These are phyloP conservation scores for Mycalesis mineus DNA, from an alignment of 2,888 invertebrate species.

Conservation along the genomic window DNA sequence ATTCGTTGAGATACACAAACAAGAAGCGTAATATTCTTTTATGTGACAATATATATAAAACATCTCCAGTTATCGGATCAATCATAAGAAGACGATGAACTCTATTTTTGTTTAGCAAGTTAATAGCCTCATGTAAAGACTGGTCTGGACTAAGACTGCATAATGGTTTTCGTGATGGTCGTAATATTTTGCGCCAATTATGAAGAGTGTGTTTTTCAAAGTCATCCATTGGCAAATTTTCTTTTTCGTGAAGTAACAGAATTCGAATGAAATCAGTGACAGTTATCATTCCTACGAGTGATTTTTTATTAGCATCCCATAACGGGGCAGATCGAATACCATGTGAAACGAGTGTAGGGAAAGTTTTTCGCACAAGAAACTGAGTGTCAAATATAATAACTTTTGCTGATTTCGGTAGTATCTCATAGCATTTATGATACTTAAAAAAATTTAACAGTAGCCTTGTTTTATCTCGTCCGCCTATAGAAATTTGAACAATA, in stretches of 20 bases:
- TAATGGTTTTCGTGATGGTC: constrained; percentile 59
- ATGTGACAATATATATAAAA: constrained; percentile 68
- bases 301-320: constrained; percentile 68
- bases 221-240: constrained; percentile 66
- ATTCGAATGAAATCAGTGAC: constrained; percentile 72
- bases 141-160: constrained; percentile 66
- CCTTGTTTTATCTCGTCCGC: constrained; percentile 70
- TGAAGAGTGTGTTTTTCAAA: constrained; percentile 69
- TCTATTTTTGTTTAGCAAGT: constrained; percentile 63
- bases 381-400: constrained; percentile 74
- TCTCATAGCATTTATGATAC: constrained; percentile 74
- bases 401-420: constrained; percentile 72
- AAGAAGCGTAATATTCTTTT: constrained; percentile 70
- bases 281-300: constrained; percentile 71
- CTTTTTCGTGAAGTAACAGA: constrained; percentile 60
- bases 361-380: constrained; percentile 69
- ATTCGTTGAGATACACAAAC: constrained; percentile 72
- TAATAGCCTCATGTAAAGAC: constrained; percentile 70
- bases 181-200: constrained; percentile 67
- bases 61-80: constrained; percentile 64
- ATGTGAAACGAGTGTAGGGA: constrained; percentile 70
- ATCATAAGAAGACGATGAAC: constrained; percentile 68
- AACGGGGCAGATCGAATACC: constrained; percentile 71
- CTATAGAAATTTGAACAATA: constrained; percentile 72
- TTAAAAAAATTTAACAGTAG: constrained; percentile 71